A percentile compares a stretch with the other conserved stretches of the same genome.
Evolutionary conservation across 2,113 vertebrate species (phyloP).

Genomic region (Clupea harengus): DNA sequence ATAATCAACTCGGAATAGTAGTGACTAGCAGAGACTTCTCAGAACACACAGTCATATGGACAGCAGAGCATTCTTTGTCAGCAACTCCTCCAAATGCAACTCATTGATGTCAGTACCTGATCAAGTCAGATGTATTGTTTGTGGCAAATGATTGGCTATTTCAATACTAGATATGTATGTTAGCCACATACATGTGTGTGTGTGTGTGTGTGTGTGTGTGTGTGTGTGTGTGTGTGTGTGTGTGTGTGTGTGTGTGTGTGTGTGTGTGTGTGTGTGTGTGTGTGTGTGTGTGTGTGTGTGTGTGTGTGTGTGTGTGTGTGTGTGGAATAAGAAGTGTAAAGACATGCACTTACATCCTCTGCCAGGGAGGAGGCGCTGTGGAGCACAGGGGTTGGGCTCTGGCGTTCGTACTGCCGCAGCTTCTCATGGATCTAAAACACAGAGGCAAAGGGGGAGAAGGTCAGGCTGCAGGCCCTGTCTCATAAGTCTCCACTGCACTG

Average conservation of each 20-base stretch:
- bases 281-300: conserved; percentile 27
- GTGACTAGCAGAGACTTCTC: too few species aligned
- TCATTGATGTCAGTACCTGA: background rate
- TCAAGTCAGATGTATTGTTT: background rate
- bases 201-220: conserved; percentile 1
- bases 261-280: conserved; percentile 26
- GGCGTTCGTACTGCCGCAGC: conserved; percentile 87
- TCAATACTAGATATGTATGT: background rate
- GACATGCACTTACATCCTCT: conserved; percentile 82
- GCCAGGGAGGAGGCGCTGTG: conserved; percentile 86
- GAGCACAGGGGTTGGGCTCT: conserved; percentile 87
- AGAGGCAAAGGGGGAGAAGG: background rate
- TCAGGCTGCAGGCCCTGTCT: background rate
- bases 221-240: conserved; percentile 20
- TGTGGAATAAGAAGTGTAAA: background rate
- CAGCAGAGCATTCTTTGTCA: too few species aligned
- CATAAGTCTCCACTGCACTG: background rate
- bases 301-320: conserved; percentile 29
- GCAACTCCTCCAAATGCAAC: too few species aligned
- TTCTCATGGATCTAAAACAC: conserved; percentile 90
- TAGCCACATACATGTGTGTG: background rate
- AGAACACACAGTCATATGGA: too few species aligned
- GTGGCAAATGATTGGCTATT: background rate
- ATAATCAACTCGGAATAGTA: too few species aligned
- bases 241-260: conserved; percentile 18